Conservation (phyloP, 2,113 vertebrate species). For the Actinemys pallida region DNA sequence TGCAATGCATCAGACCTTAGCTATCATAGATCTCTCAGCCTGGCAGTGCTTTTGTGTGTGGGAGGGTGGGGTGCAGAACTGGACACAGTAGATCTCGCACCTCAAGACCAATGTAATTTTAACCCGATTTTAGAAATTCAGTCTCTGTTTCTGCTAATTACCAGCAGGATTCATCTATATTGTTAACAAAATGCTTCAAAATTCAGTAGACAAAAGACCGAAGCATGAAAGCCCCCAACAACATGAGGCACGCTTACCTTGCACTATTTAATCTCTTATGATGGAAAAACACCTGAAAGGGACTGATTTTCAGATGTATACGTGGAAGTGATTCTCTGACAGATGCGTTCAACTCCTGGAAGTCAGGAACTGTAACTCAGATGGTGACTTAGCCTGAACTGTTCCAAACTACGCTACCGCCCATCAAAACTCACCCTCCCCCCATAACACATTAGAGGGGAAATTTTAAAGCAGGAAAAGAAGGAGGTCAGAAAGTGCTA, state of each 20-base stretch:
- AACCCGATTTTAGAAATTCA: not conserved
- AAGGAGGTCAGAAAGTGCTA: accelerated
- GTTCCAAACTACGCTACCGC: not conserved
- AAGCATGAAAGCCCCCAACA: not conserved
- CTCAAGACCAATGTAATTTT: accelerated
- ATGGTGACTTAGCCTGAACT: not conserved
- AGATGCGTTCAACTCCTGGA: not conserved
- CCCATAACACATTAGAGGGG: not conserved
- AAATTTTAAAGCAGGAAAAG: not conserved
- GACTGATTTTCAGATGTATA: not conserved
- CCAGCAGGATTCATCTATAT: not conserved
- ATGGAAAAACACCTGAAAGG: not conserved
- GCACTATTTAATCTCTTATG: not conserved
- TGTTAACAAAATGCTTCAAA: not conserved
- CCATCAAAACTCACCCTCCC: not conserved
- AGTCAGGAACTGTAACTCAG: not conserved
- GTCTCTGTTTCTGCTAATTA: not conserved
- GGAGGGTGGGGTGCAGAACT: not conserved
- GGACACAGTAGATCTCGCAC: not conserved
- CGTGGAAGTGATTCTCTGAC: not conserved
- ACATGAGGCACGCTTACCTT: not conserved
- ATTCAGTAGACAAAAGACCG: not conserved
- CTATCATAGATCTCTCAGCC: not conserved
- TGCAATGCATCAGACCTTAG: accelerated
- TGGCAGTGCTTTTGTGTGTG: not conserved